These are phyloP conservation scores for Syngnathus scovelli DNA, from an alignment of 2,113 vertebrate genomes.

Conservation along the genomic window DNA sequence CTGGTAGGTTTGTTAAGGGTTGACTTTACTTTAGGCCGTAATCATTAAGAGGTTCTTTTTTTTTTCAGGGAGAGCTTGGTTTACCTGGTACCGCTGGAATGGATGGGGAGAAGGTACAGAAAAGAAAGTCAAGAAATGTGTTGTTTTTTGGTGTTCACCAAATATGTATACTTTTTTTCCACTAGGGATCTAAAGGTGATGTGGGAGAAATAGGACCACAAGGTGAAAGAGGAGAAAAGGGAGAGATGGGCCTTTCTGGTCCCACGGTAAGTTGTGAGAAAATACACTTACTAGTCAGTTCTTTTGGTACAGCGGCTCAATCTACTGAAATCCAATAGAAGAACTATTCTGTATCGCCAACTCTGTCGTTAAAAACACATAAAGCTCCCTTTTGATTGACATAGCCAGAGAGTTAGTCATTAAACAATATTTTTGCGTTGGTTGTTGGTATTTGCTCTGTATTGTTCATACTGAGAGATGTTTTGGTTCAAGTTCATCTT, in stretches of 20 bases:
- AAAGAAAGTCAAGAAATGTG: neutral
- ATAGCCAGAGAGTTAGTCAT: neutral
- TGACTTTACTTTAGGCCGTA: neutral
- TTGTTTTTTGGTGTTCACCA: neutral
- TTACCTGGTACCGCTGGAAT: conserved; percentile 81
- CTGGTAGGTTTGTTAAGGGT: too few relatives aligned
- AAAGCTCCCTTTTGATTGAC: neutral
- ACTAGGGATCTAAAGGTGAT: conserved; percentile 80
- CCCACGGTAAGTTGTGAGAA: conserved; percentile 73
- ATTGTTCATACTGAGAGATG: neutral
- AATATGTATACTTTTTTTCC: conserved; percentile 21
- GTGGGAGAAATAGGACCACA: conserved; percentile 76
- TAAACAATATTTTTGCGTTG: neutral
- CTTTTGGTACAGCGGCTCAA: neutral
- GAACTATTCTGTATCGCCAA: neutral
- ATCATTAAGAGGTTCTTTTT: neutral
- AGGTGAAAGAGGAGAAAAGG: conserved; percentile 78
- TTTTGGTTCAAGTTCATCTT: conserved; percentile 6
- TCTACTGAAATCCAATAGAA: neutral
- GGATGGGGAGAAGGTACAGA: conserved; percentile 82
- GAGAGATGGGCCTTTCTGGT: conserved; percentile 84
- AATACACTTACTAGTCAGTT: neutral
- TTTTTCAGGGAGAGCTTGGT: conserved; percentile 82
- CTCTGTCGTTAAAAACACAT: neutral
- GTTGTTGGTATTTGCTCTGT: neutral